Evolutionary conservation across 2,797 vertebrate genomes (phyloP), one percentile per base, ranked within the genome.

Genomic region (Pantherophis alleghaniensis): DNA sequence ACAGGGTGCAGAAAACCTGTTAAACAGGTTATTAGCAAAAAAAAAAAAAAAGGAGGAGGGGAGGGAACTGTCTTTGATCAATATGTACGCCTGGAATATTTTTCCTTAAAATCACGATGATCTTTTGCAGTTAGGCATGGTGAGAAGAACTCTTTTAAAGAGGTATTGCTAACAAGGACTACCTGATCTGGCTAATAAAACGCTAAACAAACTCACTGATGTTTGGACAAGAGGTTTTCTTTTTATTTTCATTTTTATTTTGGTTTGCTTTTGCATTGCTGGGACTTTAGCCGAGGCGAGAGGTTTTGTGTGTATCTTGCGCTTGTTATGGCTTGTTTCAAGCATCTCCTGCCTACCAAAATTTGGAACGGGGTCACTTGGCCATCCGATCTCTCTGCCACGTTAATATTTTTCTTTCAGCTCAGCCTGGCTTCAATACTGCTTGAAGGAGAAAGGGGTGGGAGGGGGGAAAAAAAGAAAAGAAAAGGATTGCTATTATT

Each of bases 321-420:
- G 74, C 74, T 42, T 11, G 74, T 47, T 24, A 83, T 5, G 74
- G 90, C 94, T 93, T 88, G 91, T 95, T 94, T 51, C 74, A 63
- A 90, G 92, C 90, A 57, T 90, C 89, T 95, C 60, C 2, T 37
- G 7, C 0, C 87, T 61, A 20, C 94, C 93, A 79, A 93, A 56
- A 93, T 94, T 91, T 88, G 5, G n/a, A 93, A 89, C 37, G 87
- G 93, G 90, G 93, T 94, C 87, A 66, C 69, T 89, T 94, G 90
- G 93, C 96, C 95, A 94, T 2, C 90, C 6, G 74, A 53, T 93
- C 93, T 94, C 93, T 94, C 94, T 94, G 86, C 94, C 93, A 89
- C 32, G 93, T 90, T 94, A 69, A 37, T 93, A 37, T 92, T 88
- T 95, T 94, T 94, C 14, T 90, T 90, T 91, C 47, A 74, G 66